Conservation (phyloP, 2,113 vertebrate genomes). For the Natator depressus region DNA sequence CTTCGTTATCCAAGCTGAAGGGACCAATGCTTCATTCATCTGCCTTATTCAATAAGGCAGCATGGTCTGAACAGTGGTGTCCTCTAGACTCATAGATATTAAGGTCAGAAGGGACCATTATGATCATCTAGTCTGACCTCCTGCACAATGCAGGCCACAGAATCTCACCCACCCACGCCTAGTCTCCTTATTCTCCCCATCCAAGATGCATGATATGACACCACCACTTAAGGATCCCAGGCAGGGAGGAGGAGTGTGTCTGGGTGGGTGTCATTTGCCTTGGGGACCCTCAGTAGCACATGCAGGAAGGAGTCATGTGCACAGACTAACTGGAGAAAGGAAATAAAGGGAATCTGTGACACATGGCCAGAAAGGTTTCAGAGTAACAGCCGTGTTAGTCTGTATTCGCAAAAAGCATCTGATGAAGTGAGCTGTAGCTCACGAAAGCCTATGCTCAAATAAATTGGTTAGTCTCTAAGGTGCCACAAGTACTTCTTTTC, state of each 20-base stretch:
- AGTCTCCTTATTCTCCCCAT: not conserved
- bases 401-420: too few relatives aligned
- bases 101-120: too few relatives aligned
- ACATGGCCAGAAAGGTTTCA: too few relatives aligned
- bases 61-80: not conserved
- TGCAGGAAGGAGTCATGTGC: not conserved
- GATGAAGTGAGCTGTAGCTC: too few relatives aligned
- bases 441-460: too few relatives aligned
- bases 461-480: too few relatives aligned
- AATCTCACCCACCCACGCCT: too few relatives aligned
- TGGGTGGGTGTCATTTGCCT: not conserved
- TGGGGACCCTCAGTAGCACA: not conserved
- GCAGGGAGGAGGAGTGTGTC: not conserved
- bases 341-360: not conserved
- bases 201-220: not conserved
- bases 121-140: too few relatives aligned
- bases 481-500: too few relatives aligned
- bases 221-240: not conserved
- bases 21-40: not conserved
- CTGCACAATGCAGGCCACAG: too few relatives aligned
- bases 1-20: not conserved
- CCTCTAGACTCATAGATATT: not conserved
- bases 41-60: not conserved
- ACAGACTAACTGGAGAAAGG: not conserved
- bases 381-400: too few relatives aligned